Conservation (phyloP, 1,140 invertebrate species). For the Calephelis nemesis region DNA sequence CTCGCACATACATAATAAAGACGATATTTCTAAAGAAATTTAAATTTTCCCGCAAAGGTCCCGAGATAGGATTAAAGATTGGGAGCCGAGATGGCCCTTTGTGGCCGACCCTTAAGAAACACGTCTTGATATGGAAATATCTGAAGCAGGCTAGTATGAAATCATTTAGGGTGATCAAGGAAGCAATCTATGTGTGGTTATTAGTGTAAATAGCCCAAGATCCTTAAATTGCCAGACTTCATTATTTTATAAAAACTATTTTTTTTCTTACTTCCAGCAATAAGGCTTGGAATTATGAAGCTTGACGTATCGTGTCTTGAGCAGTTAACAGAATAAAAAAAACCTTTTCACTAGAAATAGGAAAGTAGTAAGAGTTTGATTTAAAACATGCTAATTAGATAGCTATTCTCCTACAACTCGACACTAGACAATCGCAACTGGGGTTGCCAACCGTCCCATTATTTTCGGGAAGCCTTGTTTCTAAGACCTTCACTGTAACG, state of each 20-base stretch:
- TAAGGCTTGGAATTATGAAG: too few species aligned
- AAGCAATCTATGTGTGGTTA: constrained; percentile 63
- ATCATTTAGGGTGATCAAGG: constrained; percentile 71
- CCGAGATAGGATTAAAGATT: constrained; percentile 79
- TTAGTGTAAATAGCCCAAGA: constrained; percentile 35
- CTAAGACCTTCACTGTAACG: too few species aligned
- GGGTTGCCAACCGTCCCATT: too few species aligned
- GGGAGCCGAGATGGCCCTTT: constrained; percentile 75
- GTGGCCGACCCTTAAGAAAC: constrained; percentile 77
- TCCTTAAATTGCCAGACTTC: too few species aligned
- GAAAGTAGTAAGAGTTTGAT: too few species aligned
- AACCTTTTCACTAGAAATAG: neutral
- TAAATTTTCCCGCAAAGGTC: constrained; percentile 78
- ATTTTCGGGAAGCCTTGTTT: too few species aligned
- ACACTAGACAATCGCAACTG: too few species aligned
- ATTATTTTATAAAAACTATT: too few species aligned
- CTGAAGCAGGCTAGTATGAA: constrained; percentile 66
- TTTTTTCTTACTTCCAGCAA: too few species aligned
- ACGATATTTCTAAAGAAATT: constrained; percentile 80
- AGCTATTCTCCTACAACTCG: too few species aligned
- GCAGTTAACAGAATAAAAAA: neutral
- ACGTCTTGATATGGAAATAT: constrained; percentile 78
- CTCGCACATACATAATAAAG: constrained; percentile 78
- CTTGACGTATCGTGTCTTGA: too few species aligned
- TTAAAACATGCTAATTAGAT: too few species aligned